These are phyloP conservation scores for Pseudachorutes palmiensis DNA, from an alignment of 1,140 invertebrate genomes.

Conservation along the genomic window DNA sequence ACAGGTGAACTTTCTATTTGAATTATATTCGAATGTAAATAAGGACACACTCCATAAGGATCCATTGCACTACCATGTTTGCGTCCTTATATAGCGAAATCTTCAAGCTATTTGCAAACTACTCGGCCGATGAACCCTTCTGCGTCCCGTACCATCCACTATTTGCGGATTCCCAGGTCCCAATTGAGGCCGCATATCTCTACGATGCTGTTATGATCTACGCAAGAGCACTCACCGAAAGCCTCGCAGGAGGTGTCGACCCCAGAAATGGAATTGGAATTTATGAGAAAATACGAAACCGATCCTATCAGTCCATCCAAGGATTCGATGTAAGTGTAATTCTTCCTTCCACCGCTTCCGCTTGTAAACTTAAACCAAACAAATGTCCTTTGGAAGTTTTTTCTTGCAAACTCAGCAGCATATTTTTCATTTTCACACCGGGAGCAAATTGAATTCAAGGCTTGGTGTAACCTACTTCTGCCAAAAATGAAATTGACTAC, in stretches of 20 bases:
- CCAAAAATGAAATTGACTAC: conserved; percentile 2
- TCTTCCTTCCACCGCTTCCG: background rate
- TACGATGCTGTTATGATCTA: conserved; percentile 83
- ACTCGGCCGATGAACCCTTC: conserved; percentile 58
- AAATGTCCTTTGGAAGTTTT: background rate
- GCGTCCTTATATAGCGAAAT: conserved; percentile 47
- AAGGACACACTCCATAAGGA: background rate
- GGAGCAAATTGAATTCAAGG: too few species aligned
- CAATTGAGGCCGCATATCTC: conserved; percentile 73
- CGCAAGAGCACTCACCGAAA: conserved; percentile 64
- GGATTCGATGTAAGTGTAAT: conserved; percentile 58
- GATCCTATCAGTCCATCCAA: conserved; percentile 65
- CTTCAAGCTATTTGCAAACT: conserved; percentile 56
- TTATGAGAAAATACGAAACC: conserved; percentile 58
- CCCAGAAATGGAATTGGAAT: conserved; percentile 63
- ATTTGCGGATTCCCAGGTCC: conserved; percentile 59
- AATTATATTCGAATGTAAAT: background rate
- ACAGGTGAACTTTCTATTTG: conserved; percentile 1
- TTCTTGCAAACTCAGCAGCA: background rate
- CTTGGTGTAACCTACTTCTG: background rate
- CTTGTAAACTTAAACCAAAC: background rate
- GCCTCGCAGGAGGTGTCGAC: conserved; percentile 56
- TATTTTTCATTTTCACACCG: too few species aligned
- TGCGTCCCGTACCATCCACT: conserved; percentile 62
- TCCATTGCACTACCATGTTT: background rate